Conservation (phyloP, 2,113 vertebrate genomes). For the Antennarius striatus region DNA sequence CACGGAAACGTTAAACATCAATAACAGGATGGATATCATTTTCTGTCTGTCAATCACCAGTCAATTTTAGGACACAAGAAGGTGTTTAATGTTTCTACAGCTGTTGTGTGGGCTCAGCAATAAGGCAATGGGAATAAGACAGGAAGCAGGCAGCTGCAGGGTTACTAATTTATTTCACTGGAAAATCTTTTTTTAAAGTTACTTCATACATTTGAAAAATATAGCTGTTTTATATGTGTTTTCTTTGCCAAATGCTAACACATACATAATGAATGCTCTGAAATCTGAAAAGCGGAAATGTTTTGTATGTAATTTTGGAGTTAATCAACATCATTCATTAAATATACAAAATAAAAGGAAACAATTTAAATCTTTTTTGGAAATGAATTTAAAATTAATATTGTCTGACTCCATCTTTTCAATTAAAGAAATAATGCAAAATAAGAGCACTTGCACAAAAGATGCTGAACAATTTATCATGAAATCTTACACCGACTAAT, state of each 20-base stretch:
- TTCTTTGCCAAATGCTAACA: too few species aligned
- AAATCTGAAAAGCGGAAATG: too few species aligned
- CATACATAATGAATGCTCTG: too few species aligned
- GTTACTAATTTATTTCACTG: too few species aligned
- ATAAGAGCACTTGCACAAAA: neutral
- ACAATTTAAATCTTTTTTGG: neutral
- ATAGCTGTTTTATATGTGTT: too few species aligned
- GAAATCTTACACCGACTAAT: neutral
- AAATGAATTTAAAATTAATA: neutral
- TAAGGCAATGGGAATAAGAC: neutral
- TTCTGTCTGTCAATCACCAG: constrained; percentile 24
- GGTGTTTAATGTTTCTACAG: neutral
- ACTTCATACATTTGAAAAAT: too few species aligned
- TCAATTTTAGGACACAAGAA: neutral
- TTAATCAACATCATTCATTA: too few species aligned
- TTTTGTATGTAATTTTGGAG: too few species aligned
- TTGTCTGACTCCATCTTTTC: neutral
- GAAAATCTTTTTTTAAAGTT: too few species aligned
- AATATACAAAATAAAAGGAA: too few species aligned
- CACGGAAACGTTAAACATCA: constrained; percentile 43
- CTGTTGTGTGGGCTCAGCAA: neutral
- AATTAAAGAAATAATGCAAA: too few species aligned
- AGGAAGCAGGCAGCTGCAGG: neutral
- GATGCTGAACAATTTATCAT: neutral
- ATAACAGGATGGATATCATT: constrained; percentile 42